Evolutionary conservation across 2,888 invertebrate genomes (phyloP), one percentile per base, ranked within the genome.

Genomic region (Heliconius erato): DNA sequence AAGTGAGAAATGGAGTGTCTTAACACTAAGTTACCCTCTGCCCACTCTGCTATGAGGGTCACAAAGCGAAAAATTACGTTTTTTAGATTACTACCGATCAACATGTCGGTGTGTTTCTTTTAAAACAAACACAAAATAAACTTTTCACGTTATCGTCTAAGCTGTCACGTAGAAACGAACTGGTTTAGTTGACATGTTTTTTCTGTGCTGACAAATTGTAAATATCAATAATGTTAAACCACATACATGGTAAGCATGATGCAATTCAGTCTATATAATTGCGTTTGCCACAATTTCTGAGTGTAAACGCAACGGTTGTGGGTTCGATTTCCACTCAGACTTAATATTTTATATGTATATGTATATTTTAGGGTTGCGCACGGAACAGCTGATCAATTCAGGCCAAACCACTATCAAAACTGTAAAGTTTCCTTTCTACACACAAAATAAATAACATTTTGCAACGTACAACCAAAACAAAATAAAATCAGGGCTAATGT

Each of bases 181-280:
- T 16, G 12, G 63, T 76, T 76, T 76, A 40, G 63, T 63, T 16
- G 9, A 49, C 16, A 16, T 72, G 19, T 72, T 63, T 76, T 54
- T n/a, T 74, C 14, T 63, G 63, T 14, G 32, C 19, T 76, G 54
- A 28, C 26, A 54, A 76, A 35, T 76, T 35, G 76, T 76, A 40
- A 76, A 76, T 63, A 76, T 76, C 14, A 76, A 76, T 63, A 35
- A 63, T 32, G 14, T 59, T 14, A 35, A 12, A n/a, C 19, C 40
- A 49, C 28, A 28, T 59, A 32, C 11, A 54, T 3, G 14, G 44
- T 54, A 28, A 76, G 6, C 0, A 74, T 32, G 35, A 76, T 76
- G n/a, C 35, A 76, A 76, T 16, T 63, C 63, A 67, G 28, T 65
- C 26, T n/a, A 14, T 26, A 14, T 28, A 67, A 67, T 28, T 28